Percentiles rank a stretch among this genome's conserved stretches.
Evolutionary conservation across 2,113 vertebrate genomes (phyloP).

Genomic region (Meriones unguiculatus): DNA sequence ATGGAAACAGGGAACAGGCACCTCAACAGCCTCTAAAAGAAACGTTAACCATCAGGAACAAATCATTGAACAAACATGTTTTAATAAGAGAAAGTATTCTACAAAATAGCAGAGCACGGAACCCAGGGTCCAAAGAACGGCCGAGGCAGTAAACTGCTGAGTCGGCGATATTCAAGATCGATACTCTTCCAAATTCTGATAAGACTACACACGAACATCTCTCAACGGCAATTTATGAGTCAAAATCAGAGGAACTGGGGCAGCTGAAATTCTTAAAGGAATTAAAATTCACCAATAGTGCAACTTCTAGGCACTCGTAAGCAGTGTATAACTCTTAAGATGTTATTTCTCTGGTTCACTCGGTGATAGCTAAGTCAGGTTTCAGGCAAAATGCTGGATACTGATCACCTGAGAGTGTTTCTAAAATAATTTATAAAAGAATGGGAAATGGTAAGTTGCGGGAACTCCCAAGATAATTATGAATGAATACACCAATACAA

Average conservation of each 20-base stretch:
- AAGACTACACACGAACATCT: not conserved
- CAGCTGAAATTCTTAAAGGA: conserved; percentile 43
- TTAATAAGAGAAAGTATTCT: conserved; percentile 13
- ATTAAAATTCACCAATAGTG: conserved; percentile 20
- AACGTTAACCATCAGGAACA: conserved; percentile 25
- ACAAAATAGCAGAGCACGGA: not conserved
- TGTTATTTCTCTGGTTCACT: conserved; percentile 25
- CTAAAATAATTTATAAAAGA: conserved; percentile 15
- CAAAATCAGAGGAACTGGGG: not conserved
- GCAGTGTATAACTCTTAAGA: not conserved
- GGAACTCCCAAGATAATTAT: conserved; percentile 17
- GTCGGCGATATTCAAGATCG: not conserved
- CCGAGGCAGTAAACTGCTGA: conserved; percentile 33
- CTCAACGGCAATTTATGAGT: not conserved
- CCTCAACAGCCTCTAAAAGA: not conserved
- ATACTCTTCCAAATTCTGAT: conserved; percentile 43
- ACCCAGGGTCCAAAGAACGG: not conserved
- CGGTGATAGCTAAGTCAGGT: not conserved
- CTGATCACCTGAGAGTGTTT: not conserved
- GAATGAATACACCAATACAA: not conserved
- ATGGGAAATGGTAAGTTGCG: conserved; percentile 8
- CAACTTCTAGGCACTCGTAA: conserved; percentile 35
- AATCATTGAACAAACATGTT: not conserved
- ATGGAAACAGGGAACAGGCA: not conserved
- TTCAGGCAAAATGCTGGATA: conserved; percentile 44